Base-by-base conservation (phyloP, 2,888 invertebrate species). In the Conistra vaccinii region DNA sequence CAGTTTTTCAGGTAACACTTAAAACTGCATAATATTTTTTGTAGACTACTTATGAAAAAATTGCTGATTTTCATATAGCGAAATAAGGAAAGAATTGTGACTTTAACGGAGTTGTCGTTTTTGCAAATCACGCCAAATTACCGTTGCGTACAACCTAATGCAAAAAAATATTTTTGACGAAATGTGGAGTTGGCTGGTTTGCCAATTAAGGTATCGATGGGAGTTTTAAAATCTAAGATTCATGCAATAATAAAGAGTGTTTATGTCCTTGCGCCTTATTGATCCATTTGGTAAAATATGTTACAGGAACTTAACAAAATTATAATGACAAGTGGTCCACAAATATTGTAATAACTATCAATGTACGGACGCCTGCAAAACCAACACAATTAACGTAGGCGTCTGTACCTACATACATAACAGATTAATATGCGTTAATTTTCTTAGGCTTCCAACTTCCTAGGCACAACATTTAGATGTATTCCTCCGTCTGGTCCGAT, bases 401-500 rank as follows among this genome's bases (percentile, higher is more conserved):
- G 26, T 20, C 1, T 26, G 20, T 32, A 48, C 32, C 17, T 42
- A 6, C 2, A 17, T 42, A 6, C 2, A 17, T 48, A 69, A 9
- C 17, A 23, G 32, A 60, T 60, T 29, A 17, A 12, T 29, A 17
- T 69, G 7, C 23, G 9, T 58, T 45, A 12, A 7, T 42, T 29
- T 48, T 53, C 14, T 62, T 73, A 62, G 9, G 73, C 12, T 62
- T 48, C 53, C 6, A 39, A 20, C 17, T 39, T 70, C 60, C 83
- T 83, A 29, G 66, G 75, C 1, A 83, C 23, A 70, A 89, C 62
- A 63, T 86, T 89, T 9, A 89, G 66, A 48, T 32, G 58, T 45
- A 88, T 80, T 29, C 87, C 87, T 23, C 78, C 78, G 5, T 80
- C 51, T 2, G 89, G 85, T 29, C 85, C 80, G 7, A 85, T 69